Base-by-base conservation (phyloP, 2,113 vertebrate genomes). In the Callithrix jacchus region DNA sequence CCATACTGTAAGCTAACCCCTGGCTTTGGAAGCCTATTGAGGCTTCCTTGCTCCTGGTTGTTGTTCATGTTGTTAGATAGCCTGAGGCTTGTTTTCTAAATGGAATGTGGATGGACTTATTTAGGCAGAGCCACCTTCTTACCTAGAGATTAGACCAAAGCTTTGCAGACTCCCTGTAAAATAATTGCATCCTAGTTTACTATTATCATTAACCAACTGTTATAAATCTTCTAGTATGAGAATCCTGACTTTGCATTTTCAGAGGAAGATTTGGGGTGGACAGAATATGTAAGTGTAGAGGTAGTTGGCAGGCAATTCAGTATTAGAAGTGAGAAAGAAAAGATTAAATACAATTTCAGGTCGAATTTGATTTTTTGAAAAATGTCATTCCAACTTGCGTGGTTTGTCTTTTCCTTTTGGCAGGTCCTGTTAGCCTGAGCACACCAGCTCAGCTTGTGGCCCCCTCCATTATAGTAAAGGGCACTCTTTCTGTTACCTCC, bases 371-470 rank as follows among this genome's bases (percentile, higher is more conserved):
- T 6, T 45, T 58, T 96, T 90, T 95, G 32, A 97, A 83, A 95
- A 80, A 25, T 88, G 58, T 87, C 47, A 86, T 32, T 83, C 13
- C 68, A 94, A 35, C 49, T 74, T 94, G 71, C 97, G 45, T 89
- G 21, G 45, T 84, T 52, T 96, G 88, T 98, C 80, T 97, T 93
- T 95, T 30, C 6, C 23, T 96, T 97, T 97, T 97, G 98, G 80
- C 98, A 99, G 99, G 99, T 98, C 99, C 99, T 0, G 99, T 99
- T 93, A 99, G 98, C 98, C 96, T 99, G 94, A 99, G 99, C 98
- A 99, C 99, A 52, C 97, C 98, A 37, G 99, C 99, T 42, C 99
- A 99, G 98, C 99, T 99, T 92, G 99, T 99, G 97, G 99, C 99
- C 97, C 99, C 99, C 88, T 99, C 99, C 0, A 98, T 97, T 25